Conservation (phyloP, 1,140 invertebrate species). For the Asbolus verrucosus region DNA sequence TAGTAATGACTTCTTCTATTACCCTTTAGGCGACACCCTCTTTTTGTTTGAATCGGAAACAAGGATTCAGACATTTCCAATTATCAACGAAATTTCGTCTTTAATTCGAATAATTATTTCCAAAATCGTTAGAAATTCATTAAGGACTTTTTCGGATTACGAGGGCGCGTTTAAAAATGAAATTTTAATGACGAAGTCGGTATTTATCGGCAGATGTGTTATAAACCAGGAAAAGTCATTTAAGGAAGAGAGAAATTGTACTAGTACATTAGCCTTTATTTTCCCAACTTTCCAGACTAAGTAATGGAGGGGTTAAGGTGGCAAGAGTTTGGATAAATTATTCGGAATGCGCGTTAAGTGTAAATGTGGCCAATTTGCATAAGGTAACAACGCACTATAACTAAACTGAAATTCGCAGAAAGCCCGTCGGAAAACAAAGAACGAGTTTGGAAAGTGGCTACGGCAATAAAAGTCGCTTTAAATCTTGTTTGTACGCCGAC, state of each 20-base stretch:
- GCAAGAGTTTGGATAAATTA: slow-evolving; percentile 57
- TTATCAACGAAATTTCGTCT: slow-evolving; percentile 26
- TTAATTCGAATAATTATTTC: slow-evolving; percentile 16
- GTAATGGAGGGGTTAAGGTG: slow-evolving; percentile 55
- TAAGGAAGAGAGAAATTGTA: slow-evolving; percentile 49
- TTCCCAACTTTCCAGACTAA: slow-evolving; percentile 51
- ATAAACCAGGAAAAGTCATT: slow-evolving; percentile 22
- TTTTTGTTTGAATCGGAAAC: slow-evolving; percentile 26
- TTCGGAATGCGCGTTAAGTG: slow-evolving; percentile 56
- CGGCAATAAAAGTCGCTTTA: slow-evolving; percentile 25
- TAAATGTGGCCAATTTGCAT: slow-evolving; percentile 58
- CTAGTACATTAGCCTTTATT: slow-evolving; percentile 53
- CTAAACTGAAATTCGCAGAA: slow-evolving; percentile 23
- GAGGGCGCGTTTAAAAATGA: no score
- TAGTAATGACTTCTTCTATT: slow-evolving; percentile 36
- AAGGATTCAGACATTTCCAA: slow-evolving; percentile 23
- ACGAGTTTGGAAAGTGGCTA: slow-evolving; percentile 12
- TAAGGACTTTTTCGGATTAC: no score
- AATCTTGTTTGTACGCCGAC: slow-evolving; percentile 30
- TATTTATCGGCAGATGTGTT: slow-evolving; percentile 26
- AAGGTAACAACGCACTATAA: slow-evolving; percentile 52
- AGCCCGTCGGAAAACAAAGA: slow-evolving; percentile 15
- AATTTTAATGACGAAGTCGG: slow-evolving; percentile 12
- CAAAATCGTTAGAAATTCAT: slow-evolving; percentile 18
- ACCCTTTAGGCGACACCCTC: slow-evolving; percentile 8